Evolutionary conservation across 2,888 invertebrate genomes (phyloP), one percentile per base, ranked within the genome.

Genomic region (Boloria euphrosyne): DNA sequence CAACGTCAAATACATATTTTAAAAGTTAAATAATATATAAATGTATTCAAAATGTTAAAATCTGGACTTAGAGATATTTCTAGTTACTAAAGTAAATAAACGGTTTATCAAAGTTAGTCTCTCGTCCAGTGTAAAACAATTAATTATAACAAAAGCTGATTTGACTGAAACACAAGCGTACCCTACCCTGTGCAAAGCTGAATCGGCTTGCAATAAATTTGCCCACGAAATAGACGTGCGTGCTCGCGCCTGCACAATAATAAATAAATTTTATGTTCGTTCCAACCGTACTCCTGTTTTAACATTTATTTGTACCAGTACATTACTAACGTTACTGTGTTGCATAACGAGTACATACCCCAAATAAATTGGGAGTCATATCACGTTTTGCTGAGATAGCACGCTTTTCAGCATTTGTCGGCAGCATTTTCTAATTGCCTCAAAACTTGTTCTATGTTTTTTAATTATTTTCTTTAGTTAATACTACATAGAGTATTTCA

Each of bases 201-300:
- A 84, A 84, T 89, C 82, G 83, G 82, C 86, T 82, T 80, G 82
- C 84, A 81, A 88, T 89, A 89, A 89, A 89, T 89, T 86, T 80
- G 72, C 80, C 74, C 78, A 81, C 85, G 77, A 83, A 89, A 89
- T 88, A 87, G 85, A 87, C 84, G 84, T 87, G 88, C 87, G 87
- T 87, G 84, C 83, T 79, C 78, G 78, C 73, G 74, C 83, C 78
- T 80, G 83, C 81, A 80, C 81, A 79, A 85, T 83, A 87, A 87
- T 87, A 89, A 88, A 89, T 87, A 88, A 80, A 83, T 81, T 85
- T 85, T 87, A 87, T 87, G 83, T 82, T 78, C 81, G 75, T 73
- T 72, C 71, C 67, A 53, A 65, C 71, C 60, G 71, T 77, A 79
- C 79, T 77, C 81, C 80, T 81, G 81, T 82, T 83, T 82, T 75